phyloP scores from a whole-genome alignment of 2,888 invertebrate species.

The Prenolepis imparis region DNA sequence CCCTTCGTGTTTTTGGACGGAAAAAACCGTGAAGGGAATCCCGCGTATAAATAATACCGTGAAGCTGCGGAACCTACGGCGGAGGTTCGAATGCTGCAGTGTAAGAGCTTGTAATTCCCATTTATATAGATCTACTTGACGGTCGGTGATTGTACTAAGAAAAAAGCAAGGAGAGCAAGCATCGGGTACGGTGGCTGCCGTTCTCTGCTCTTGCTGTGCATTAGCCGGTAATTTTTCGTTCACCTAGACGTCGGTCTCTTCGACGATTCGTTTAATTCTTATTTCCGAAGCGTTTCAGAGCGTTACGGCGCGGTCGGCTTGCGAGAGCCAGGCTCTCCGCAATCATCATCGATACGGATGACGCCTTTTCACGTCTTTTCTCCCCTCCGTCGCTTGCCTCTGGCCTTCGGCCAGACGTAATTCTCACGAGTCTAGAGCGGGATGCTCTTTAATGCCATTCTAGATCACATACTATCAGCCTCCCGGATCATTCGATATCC shows the following conservation, averaged over 20 bases:
- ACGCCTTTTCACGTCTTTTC: conserved; percentile 21
- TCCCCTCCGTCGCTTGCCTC: not conserved
- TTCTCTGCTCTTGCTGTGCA: conserved; percentile 73
- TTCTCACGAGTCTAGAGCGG: not conserved
- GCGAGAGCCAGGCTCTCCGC: conserved; percentile 44
- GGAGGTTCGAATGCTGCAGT: conserved; percentile 78
- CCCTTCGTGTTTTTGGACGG: not conserved
- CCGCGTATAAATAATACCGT: conserved; percentile 9
- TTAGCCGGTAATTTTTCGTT: conserved; percentile 76
- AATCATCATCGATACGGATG: conserved; percentile 14
- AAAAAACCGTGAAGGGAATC: not conserved
- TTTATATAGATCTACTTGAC: conserved; percentile 78
- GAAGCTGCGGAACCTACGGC: conserved; percentile 75
- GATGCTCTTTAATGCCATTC: conserved; percentile 19
- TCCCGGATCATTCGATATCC: conserved; percentile 45
- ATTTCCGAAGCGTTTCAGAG: conserved; percentile 81
- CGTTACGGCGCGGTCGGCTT: conserved; percentile 79
- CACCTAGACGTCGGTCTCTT: conserved; percentile 58
- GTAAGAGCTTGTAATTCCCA: conserved; percentile 68
- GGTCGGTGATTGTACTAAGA: conserved; percentile 77
- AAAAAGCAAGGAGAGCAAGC: conserved; percentile 77
- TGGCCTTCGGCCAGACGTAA: conserved; percentile 1
- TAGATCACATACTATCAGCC: conserved; percentile 40
- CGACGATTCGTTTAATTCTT: conserved; percentile 73
- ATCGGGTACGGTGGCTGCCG: conserved; percentile 60